These are phyloP conservation scores for Mellilla xanthometata DNA, from an alignment of 2,888 invertebrate genomes.

Conservation along the genomic window DNA sequence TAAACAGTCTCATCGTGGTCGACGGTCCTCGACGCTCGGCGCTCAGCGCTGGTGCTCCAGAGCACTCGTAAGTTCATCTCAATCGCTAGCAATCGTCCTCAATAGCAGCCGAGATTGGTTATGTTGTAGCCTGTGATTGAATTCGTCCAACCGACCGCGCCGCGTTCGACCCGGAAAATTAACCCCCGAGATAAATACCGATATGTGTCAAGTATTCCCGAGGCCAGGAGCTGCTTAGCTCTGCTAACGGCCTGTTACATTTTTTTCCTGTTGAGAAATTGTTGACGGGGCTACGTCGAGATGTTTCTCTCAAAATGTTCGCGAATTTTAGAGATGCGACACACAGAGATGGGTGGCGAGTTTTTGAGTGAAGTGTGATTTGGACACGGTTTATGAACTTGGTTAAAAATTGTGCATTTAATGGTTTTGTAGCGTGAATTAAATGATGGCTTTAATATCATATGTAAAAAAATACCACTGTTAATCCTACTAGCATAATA, in stretches of 20 bases:
- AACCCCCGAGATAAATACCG: constrained; percentile 65
- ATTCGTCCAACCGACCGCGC: constrained; percentile 54
- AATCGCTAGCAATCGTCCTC: constrained; percentile 69
- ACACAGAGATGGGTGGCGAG: background rate
- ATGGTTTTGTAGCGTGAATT: too few species aligned
- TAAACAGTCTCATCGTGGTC: constrained; percentile 52
- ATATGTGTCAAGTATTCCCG: constrained; percentile 61
- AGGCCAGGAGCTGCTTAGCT: constrained; percentile 34
- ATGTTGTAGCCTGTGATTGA: constrained; percentile 76
- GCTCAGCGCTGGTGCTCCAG: constrained; percentile 43
- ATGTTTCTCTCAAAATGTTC: constrained; percentile 2
- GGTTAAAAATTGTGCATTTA: background rate
- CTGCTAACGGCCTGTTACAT: constrained; percentile 14
- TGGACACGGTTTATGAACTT: background rate
- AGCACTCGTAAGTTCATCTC: constrained; percentile 62
- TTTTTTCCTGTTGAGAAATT: constrained; percentile 18
- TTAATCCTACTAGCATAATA: too few species aligned
- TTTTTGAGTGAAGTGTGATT: background rate
- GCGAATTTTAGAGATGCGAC: constrained; percentile 1
- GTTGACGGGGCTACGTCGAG: constrained; percentile 4
- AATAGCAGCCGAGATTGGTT: constrained; percentile 60
- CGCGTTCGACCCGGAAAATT: constrained; percentile 63
- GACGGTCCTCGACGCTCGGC: constrained; percentile 28
- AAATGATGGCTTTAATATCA: too few species aligned
- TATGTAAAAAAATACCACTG: too few species aligned